Evolutionary conservation across 2,797 vertebrate genomes (phyloP).

Genomic region (Cyprinodon diabolis): DNA sequence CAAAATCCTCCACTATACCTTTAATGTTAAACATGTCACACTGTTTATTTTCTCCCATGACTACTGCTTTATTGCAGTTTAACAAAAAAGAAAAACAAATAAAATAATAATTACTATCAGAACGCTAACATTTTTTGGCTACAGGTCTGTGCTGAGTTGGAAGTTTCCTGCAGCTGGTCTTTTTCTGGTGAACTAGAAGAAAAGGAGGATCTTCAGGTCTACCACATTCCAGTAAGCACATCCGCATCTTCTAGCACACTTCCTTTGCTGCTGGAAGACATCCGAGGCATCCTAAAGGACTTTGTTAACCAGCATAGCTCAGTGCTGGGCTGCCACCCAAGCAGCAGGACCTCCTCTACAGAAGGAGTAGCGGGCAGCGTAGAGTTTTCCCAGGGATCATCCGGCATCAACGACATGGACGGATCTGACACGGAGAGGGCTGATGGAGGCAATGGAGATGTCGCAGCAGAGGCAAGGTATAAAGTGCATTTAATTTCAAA

Average conservation of each 20-base stretch:
- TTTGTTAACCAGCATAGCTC: constrained; percentile 84
- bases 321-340: constrained; percentile 82
- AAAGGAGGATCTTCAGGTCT: constrained; percentile 85
- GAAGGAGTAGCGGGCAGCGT: constrained; percentile 95
- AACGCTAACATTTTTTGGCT: constrained; percentile 17
- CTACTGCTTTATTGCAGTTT: background rate
- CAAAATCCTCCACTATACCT: no score
- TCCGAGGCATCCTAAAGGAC: constrained; percentile 85
- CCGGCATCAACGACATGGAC: constrained; percentile 92
- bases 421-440: constrained; percentile 88
- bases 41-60: background rate
- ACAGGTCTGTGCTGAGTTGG: constrained; percentile 92
- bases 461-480: constrained; percentile 69
- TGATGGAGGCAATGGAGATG: constrained; percentile 55
- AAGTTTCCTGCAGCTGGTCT: constrained; percentile 86
- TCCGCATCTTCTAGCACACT: constrained; percentile 34
- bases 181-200: constrained; percentile 82
- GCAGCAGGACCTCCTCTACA: constrained; percentile 93
- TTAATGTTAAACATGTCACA: background rate
- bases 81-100: background rate
- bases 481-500: background rate
- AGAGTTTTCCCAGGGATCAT: constrained; percentile 93
- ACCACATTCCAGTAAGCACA: constrained; percentile 77
- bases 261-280: constrained; percentile 67
- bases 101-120: background rate